A percentile compares a stretch with the other conserved stretches of the same genome.
Evolutionary conservation across 2,797 vertebrate genomes (phyloP).

Genomic region (Echiichthys vipera): DNA sequence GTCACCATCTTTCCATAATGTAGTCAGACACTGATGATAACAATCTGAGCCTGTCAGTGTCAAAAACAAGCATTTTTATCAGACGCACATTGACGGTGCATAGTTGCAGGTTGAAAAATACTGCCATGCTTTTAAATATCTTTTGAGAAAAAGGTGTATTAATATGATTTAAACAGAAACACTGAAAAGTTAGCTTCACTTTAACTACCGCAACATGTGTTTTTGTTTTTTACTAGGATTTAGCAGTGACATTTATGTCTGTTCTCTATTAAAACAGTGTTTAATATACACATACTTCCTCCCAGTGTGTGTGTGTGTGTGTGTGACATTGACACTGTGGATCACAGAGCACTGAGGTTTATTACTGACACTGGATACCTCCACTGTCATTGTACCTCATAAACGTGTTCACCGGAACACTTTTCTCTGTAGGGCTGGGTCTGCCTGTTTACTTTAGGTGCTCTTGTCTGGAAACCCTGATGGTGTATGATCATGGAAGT

Average conservation of each 20-base stretch:
- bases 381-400: neutral
- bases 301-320: neutral
- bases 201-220: neutral
- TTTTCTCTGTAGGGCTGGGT: neutral
- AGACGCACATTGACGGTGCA: too few relatives aligned
- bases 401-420: slow-evolving; percentile 19
- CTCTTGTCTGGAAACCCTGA: slow-evolving; percentile 22
- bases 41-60: too few relatives aligned
- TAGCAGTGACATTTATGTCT: neutral
- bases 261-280: neutral
- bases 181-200: neutral
- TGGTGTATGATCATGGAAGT: slow-evolving; percentile 47
- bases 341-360: slow-evolving; percentile 22
- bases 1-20: too few relatives aligned
- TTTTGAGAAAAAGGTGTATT: neutral
- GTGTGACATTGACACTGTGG: neutral
- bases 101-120: too few relatives aligned
- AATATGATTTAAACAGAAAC: neutral
- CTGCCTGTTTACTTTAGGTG: slow-evolving; percentile 1
- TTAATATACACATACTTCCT: slow-evolving; percentile 12
- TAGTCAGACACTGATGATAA: too few relatives aligned
- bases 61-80: too few relatives aligned
- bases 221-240: neutral
- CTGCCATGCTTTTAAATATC: neutral
- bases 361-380: slow-evolving; percentile 35